Conservation (phyloP, 2,888 invertebrate species). For the Papilio demoleus region DNA sequence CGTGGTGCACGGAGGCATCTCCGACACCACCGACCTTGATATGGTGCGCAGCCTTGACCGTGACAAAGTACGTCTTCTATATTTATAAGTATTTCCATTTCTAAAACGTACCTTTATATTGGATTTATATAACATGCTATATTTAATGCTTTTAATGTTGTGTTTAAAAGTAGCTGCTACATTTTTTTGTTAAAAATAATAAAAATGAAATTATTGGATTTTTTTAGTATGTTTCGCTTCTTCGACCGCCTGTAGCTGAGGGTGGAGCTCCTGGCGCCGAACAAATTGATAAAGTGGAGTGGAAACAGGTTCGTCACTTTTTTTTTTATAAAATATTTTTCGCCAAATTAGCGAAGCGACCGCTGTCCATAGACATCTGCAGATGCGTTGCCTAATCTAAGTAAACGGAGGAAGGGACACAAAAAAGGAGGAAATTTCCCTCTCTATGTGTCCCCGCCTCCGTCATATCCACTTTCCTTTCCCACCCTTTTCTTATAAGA, state of each 20-base stretch:
- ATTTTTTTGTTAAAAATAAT: too few relatives aligned
- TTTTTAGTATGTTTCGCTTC: constrained; percentile 92
- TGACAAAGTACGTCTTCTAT: constrained; percentile 86
- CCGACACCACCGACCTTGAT: constrained; percentile 93
- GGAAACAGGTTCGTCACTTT: constrained; percentile 89
- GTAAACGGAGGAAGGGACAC: too few relatives aligned
- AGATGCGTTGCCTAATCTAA: too few relatives aligned
- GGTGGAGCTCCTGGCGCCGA: constrained; percentile 86
- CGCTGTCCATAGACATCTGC: too few relatives aligned
- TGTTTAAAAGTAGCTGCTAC: too few relatives aligned
- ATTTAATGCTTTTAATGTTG: neutral
- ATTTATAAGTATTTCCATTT: neutral
- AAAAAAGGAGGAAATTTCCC: too few relatives aligned
- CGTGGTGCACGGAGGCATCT: constrained; percentile 96
- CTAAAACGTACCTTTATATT: neutral
- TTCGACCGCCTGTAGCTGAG: constrained; percentile 91
- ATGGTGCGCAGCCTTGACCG: constrained; percentile 91
- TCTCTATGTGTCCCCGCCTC: too few relatives aligned
- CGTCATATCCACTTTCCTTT: too few relatives aligned
- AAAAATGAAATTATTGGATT: too few relatives aligned
- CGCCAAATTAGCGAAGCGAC: too few relatives aligned
- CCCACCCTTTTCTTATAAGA: too few relatives aligned
- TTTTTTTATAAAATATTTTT: too few relatives aligned
- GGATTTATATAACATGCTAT: neutral
- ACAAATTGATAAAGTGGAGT: constrained; percentile 91